Evolutionary conservation across 1,140 invertebrate species (phyloP).

Genomic region (Phortica variegata): DNA sequence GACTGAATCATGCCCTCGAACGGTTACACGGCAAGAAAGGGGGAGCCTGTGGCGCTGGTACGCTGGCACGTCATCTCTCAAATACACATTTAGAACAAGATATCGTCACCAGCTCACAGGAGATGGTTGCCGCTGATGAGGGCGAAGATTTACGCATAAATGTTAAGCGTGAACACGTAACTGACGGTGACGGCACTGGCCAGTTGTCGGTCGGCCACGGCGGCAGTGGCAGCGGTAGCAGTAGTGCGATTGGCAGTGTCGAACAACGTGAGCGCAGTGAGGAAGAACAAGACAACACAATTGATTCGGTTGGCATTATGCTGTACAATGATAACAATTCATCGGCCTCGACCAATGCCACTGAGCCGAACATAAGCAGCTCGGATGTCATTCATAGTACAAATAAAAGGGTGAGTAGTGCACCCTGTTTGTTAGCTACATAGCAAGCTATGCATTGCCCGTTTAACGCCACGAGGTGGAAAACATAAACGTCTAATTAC

Average conservation of each 20-base stretch:
- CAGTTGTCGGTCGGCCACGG: background rate
- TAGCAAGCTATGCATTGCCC: too few relatives aligned
- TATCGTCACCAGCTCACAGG: conserved; percentile 73
- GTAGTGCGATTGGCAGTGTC: conserved; percentile 1
- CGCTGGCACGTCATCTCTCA: conserved; percentile 3
- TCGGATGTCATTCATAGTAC: conserved; percentile 57
- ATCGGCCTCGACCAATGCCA: conserved; percentile 42
- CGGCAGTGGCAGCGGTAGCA: conserved; percentile 2
- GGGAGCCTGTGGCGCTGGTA: conserved; percentile 6
- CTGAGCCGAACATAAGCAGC: conserved; percentile 49
- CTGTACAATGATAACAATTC: conserved; percentile 44
- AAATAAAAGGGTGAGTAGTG: conserved; percentile 51
- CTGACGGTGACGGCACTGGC: conserved; percentile 9
- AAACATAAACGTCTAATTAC: too few relatives aligned
- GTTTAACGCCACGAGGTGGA: too few relatives aligned
- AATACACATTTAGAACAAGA: conserved; percentile 57
- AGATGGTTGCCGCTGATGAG: conserved; percentile 59
- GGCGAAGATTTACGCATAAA: conserved; percentile 49
- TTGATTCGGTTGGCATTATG: conserved; percentile 62
- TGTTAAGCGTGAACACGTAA: conserved; percentile 38
- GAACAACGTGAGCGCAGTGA: conserved; percentile 44
- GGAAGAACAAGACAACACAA: conserved; percentile 69
- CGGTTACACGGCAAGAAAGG: conserved; percentile 69
- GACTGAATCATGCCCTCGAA: conserved; percentile 81
- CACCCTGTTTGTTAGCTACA: too few relatives aligned